These are phyloP conservation scores for Leptoteleia sp. DNA, from an alignment of 1,140 invertebrate genomes.

Conservation along the genomic window DNA sequence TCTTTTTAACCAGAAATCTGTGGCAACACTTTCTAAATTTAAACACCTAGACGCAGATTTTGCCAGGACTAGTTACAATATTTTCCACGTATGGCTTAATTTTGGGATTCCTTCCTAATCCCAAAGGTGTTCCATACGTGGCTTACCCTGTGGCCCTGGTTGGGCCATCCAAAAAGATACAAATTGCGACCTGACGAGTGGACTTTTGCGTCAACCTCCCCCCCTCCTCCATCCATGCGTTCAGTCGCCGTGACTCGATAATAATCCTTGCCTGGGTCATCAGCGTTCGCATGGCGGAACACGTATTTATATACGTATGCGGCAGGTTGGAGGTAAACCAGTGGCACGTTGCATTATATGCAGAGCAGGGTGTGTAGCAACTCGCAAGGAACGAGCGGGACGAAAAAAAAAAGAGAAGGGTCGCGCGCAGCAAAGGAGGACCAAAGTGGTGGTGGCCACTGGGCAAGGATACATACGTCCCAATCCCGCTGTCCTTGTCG, in stretches of 20 bases:
- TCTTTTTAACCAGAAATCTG: too few species aligned
- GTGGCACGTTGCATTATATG: slow-evolving; percentile 79
- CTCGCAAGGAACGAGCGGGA: slow-evolving; percentile 56
- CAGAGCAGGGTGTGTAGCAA: slow-evolving; percentile 79
- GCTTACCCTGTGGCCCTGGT: too few species aligned
- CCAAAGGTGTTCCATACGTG: too few species aligned
- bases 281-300: slow-evolving; percentile 69
- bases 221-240: slow-evolving; percentile 9
- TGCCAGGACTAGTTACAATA: too few species aligned
- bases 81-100: too few species aligned
- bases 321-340: slow-evolving; percentile 69
- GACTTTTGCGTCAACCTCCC: not conserved
- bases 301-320: slow-evolving; percentile 67
- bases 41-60: too few species aligned
- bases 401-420: slow-evolving; percentile 47
- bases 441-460: slow-evolving; percentile 70
- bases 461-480: slow-evolving; percentile 73
- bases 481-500: slow-evolving; percentile 10
- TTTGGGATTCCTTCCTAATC: too few species aligned
- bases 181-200: slow-evolving; percentile 47
- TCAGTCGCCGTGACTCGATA: slow-evolving; percentile 64
- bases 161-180: too few species aligned
- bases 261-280: slow-evolving; percentile 77
- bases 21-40: too few species aligned
- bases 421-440: slow-evolving; percentile 57